Evolutionary conservation across 1,140 invertebrate species (phyloP).

Genomic region (Dendrolimus kikuchii): DNA sequence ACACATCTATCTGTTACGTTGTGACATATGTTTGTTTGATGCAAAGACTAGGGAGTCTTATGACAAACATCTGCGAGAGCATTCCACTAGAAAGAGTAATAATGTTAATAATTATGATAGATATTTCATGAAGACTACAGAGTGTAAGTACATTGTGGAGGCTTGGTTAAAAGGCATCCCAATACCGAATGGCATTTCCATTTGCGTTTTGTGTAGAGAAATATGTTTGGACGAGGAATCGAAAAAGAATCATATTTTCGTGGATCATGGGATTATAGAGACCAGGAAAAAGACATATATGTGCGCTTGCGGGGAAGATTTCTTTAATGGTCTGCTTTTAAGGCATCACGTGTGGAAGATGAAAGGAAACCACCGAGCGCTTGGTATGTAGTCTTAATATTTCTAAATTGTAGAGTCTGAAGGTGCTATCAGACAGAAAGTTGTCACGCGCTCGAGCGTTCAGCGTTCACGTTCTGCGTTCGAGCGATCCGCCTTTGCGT

Average conservation of each 20-base stretch:
- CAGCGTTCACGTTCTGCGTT: too few species aligned
- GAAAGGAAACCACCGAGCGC: constrained; percentile 21
- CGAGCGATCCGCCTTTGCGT: too few species aligned
- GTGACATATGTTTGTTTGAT: too few species aligned
- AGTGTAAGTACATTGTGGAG: constrained; percentile 4
- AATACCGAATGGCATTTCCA: constrained; percentile 12
- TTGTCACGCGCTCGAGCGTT: too few species aligned
- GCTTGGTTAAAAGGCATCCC: constrained; percentile 10
- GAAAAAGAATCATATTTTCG: constrained; percentile 18
- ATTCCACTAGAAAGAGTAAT: too few species aligned
- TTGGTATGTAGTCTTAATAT: constrained; percentile 3
- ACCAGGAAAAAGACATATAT: constrained; percentile 5
- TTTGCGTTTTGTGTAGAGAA: constrained; percentile 35
- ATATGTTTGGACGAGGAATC: constrained; percentile 14
- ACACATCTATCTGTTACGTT: constrained; percentile 7
- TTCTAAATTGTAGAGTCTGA: too few species aligned
- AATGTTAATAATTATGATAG: too few species aligned
- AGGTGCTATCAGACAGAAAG: too few species aligned
- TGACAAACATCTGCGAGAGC: too few species aligned
- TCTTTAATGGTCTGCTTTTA: constrained; percentile 29
- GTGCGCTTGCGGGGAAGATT: constrained; percentile 30
- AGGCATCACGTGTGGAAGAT: constrained; percentile 39
- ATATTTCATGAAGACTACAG: too few species aligned
- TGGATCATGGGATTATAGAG: constrained; percentile 5
- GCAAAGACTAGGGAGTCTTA: too few species aligned